Conservation (phyloP, 2,888 invertebrate genomes). For the Ethmia dodecea region DNA sequence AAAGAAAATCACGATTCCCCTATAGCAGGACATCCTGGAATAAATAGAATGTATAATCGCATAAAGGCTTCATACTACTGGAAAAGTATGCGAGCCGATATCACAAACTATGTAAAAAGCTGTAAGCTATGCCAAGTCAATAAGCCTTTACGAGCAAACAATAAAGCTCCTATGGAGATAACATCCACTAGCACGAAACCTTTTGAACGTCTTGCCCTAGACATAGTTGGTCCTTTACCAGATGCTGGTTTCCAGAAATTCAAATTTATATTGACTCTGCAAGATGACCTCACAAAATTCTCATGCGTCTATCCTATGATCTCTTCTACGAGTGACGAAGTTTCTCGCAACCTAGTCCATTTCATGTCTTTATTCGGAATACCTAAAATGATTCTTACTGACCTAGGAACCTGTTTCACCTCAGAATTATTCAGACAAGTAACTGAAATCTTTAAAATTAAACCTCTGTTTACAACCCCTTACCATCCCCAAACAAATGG, state of each 20-base stretch:
- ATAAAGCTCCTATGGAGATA: constrained; percentile 11
- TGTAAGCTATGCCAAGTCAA: constrained; percentile 16
- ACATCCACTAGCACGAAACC: constrained; percentile 12
- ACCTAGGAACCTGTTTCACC: constrained; percentile 28
- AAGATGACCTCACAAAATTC: constrained; percentile 13
- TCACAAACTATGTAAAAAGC: constrained; percentile 17
- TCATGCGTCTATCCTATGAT: constrained; percentile 20
- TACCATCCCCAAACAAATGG: constrained; percentile 24
- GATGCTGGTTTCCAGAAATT: constrained; percentile 5
- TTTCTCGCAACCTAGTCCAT: constrained; percentile 24
- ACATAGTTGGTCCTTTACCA: constrained; percentile 10
- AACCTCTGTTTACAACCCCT: constrained; percentile 22
- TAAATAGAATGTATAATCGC: not conserved
- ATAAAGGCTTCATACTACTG: constrained; percentile 14
- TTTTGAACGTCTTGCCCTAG: constrained; percentile 10
- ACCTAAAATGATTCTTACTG: constrained; percentile 33
- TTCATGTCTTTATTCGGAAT: constrained; percentile 37
- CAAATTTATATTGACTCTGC: constrained; percentile 7
- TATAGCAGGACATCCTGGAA: not conserved
- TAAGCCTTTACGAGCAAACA: not conserved
- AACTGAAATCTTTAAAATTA: constrained; percentile 18
- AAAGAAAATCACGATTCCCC: constrained; percentile 15
- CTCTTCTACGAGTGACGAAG: constrained; percentile 17
- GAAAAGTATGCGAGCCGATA: constrained; percentile 16
- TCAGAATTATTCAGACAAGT: constrained; percentile 18